phyloP scores from a whole-genome alignment of 2,113 vertebrate genomes.

The Sporophila hypoxantha region DNA sequence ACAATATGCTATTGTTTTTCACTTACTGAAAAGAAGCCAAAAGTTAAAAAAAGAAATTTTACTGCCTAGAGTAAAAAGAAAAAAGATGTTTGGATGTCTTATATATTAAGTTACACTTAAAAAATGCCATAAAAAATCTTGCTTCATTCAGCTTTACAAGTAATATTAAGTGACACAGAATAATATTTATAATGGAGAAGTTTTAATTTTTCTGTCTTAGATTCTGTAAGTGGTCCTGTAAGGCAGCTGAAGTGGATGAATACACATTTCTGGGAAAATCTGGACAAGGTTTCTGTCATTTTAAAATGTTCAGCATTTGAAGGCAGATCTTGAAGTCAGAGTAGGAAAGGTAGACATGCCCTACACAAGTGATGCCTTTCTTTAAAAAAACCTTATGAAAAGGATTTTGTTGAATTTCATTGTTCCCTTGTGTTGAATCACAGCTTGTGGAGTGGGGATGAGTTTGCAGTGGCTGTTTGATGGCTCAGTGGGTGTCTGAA shows the following conservation, averaged over 20 bases:
- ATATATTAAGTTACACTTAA: not conserved
- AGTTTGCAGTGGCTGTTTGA: not conserved
- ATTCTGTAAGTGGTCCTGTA: not conserved
- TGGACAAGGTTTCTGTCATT: not conserved
- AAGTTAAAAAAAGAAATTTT: not conserved
- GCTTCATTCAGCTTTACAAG: not conserved
- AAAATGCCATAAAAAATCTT: not conserved
- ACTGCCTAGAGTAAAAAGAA: not conserved
- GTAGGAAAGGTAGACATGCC: not conserved
- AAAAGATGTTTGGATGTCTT: not conserved
- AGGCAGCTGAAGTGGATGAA: not conserved
- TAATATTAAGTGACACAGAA: not conserved
- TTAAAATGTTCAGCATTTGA: not conserved
- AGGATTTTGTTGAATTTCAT: not conserved
- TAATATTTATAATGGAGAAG: not conserved
- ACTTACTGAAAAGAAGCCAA: not conserved
- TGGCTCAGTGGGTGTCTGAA: not conserved
- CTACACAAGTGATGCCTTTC: not conserved
- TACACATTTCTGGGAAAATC: not conserved
- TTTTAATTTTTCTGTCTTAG: not conserved
- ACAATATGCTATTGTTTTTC: not conserved
- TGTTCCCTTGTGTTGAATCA: not conserved
- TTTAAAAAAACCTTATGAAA: not conserved
- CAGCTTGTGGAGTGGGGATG: not conserved
- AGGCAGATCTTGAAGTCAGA: not conserved